Base-by-base conservation (phyloP, 2,888 invertebrate species). In the Acronicta alni region DNA sequence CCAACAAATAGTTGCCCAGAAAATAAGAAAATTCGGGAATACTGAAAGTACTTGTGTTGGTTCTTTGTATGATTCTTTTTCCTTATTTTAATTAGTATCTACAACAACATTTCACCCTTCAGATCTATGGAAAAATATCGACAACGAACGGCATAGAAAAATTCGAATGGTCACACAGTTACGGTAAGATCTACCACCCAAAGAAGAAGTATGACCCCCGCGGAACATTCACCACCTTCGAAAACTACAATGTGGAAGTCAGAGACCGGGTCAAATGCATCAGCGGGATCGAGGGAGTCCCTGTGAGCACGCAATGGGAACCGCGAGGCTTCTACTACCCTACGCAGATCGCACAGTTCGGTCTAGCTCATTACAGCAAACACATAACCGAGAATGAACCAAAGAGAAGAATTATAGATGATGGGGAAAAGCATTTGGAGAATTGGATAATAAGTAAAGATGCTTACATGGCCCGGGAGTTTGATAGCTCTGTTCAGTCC, bases 261-360 rank as follows among this genome's bases (percentile, higher is more conserved):
- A 94, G 99, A 51, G 99, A 99, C 82, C 95, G 99, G 57, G 99
- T 99, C 0, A 98, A 99, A 89, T 99, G 99, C 89, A 97, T 99
- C 77, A 98, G 98, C 89, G 99, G 97, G 0, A 96, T 96, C 14
- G 98, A 98, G 84, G 99, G 99, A 81, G 98, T 99, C 15, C 99
- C 99, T 0, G 97, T 99, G 53, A 98, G 98, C n/a, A 98, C 97
- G 0, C 99, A 99, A 86, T 99, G 99, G 99, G 98, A 98, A 79
- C 97, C 97, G 35, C 96, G 96, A 67, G 99, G 99, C 0, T 99
- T 99, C 89, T 98, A 97, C 89, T 99, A 99, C 92, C 99, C 99
- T 0, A 99, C 99, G 1, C 99, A 99, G 93, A 99, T 99, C 72
- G 99, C 99, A 7, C 99, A 99, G 89, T 99, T 98, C 88, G 99